These are phyloP conservation scores for Selenia dentaria DNA, from an alignment of 2,888 invertebrate genomes.

Conservation along the genomic window DNA sequence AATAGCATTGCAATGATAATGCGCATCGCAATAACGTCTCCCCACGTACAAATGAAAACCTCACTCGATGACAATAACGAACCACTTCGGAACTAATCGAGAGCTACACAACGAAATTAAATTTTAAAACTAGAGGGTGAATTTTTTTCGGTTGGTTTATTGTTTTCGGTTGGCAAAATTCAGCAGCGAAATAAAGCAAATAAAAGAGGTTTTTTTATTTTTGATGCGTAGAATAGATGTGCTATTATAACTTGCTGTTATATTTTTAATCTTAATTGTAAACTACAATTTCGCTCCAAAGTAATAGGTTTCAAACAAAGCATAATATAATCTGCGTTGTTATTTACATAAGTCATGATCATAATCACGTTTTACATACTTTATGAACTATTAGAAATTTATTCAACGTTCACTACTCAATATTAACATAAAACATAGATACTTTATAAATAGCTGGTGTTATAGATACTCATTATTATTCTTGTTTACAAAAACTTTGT, in stretches of 20 bases:
- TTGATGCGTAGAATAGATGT: neutral
- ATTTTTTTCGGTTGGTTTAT: conserved; percentile 42
- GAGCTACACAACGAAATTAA: conserved; percentile 66
- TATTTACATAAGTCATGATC: no score
- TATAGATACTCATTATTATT: conserved; percentile 19
- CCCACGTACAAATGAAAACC: conserved; percentile 80
- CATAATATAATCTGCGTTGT: no score
- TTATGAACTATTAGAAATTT: no score
- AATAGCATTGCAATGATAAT: conserved; percentile 70
- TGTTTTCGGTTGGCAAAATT: conserved; percentile 27
- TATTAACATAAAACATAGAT: conserved; percentile 15
- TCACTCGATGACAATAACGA: conserved; percentile 77
- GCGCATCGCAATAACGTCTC: conserved; percentile 67
- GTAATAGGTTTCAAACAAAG: no score
- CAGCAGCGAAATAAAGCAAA: conserved; percentile 10
- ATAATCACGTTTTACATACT: no score
- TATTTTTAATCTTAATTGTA: no score
- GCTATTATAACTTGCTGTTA: neutral
- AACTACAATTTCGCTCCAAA: no score
- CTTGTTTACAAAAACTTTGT: conserved; percentile 23
- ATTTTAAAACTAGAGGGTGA: conserved; percentile 55
- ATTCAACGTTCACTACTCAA: no score
- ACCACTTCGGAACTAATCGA: conserved; percentile 77
- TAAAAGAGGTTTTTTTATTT: neutral
- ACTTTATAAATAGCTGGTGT: neutral